Percentiles rank a stretch among this genome's conserved stretches.
Evolutionary conservation across 2,113 vertebrate genomes (phyloP).

Genomic region (Mustela nigripes): DNA sequence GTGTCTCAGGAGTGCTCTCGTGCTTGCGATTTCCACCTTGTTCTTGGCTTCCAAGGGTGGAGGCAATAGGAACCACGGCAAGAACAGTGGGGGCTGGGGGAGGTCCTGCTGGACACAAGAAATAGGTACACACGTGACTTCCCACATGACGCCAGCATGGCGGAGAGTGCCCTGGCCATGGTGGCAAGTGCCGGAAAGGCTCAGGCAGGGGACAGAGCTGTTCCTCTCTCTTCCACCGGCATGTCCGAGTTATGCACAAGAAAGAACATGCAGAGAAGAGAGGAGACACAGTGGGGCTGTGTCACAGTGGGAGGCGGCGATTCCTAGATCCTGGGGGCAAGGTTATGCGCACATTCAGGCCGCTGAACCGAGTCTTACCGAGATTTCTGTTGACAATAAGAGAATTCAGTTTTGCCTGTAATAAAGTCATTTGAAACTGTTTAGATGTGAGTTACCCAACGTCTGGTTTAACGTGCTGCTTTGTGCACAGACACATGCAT

Average conservation of each 20-base stretch:
- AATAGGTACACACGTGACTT: fast-evolving
- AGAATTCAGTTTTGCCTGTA: too few relatives aligned
- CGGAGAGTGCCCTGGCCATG: fast-evolving
- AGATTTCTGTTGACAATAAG: neutral
- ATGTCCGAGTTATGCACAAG: neutral
- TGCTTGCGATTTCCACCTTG: neutral
- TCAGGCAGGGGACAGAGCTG: too few relatives aligned
- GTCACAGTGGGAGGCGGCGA: fast-evolving
- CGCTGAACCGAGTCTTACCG: neutral
- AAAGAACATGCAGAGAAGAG: fast-evolving
- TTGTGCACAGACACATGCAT: neutral
- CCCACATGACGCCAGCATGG: fast-evolving
- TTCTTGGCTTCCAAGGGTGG: neutral
- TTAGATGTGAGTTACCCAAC: neutral
- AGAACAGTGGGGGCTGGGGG: fast-evolving
- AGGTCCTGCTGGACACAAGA: neutral
- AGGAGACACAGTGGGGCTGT: fast-evolving
- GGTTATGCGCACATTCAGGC: neutral
- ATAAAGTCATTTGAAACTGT: neutral
- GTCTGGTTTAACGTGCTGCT: neutral
- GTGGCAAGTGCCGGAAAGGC: fast-evolving
- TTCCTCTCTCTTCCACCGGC: neutral
- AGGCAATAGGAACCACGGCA: neutral
- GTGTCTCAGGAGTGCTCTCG: neutral
- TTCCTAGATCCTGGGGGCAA: neutral